A percentile compares a stretch with the other conserved stretches of the same genome.
Conservation (phyloP, 30 jellyfish, hydroid and myxozoan species). For the Hydra vulgaris region DNA sequence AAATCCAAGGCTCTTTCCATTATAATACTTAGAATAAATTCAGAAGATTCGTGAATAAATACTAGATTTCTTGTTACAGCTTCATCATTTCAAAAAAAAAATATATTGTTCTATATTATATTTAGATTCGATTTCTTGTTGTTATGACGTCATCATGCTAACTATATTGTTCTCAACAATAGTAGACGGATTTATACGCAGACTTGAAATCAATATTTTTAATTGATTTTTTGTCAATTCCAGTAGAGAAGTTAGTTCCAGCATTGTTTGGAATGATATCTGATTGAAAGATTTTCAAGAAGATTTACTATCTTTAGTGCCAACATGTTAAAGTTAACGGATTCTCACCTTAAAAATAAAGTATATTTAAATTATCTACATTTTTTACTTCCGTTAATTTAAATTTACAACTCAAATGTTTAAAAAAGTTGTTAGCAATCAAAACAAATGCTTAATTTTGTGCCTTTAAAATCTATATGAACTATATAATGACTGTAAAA, state of each 20-base stretch:
- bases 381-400: not conserved
- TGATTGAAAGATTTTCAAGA: not conserved
- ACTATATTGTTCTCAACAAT: not conserved
- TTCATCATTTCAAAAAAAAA: not conserved
- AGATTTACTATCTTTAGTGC: not conserved
- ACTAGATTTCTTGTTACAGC: not conserved
- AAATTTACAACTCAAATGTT: too few relatives aligned
- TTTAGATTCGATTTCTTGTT: not conserved
- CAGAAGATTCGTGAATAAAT: not conserved
- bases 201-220: not conserved
- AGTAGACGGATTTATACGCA: not conserved
- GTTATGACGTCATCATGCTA: not conserved
- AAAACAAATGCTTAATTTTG: too few relatives aligned
- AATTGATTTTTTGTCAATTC: too few relatives aligned
- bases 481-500: not conserved
- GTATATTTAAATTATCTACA: too few relatives aligned
- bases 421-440: too few relatives aligned
- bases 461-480: too few relatives aligned
- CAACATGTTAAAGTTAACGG: not conserved
- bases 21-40: too few relatives aligned
- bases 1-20: not conserved
- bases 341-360: not conserved
- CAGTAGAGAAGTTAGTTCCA: not conserved
- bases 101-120: not conserved
- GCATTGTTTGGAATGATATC: not conserved